Base-by-base conservation (phyloP, 2,113 vertebrate genomes). In the Pygoscelis antarcticus region DNA sequence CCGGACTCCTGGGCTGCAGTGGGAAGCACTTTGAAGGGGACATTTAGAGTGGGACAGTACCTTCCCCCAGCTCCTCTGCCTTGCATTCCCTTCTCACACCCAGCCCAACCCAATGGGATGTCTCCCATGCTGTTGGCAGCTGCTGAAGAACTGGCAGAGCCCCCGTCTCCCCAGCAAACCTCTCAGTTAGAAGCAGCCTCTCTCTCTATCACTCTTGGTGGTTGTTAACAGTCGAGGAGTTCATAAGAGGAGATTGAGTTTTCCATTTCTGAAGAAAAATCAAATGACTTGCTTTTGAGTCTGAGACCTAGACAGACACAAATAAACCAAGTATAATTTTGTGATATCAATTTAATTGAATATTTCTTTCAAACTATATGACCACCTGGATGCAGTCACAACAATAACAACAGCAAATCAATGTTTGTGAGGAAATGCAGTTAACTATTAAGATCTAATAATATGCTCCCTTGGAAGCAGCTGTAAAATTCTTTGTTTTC, bases 381-480 rank as follows among this genome's bases (percentile, higher is more conserved):
- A 88, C 95, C 93, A 97, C 95, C 93, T 98, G 95, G 90, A 97
- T 97, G 69, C 74, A 97, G 75, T 91, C 91, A 69, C 80, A 94
- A 92, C 55, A 96, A 66, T 66, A 92, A 91, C 61, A 96, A 55
- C 29, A 83, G 80, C 66, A 96, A 97, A 97, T 98, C 87, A 95
- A 94, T 96, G 93, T 94, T 95, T 85, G 54, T 76, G 89, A 95
- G 90, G 68, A 96, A 97, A 98, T 72, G 32, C 87, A 97, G 95
- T 98, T 97, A 98, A 97, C 81, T 97, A 97, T 92, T 96, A 93
- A 97, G 90, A 97, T 94, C 76, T 93, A 97, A 98, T 98, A 96
- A 94, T 84, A 85, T 27, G 27, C 26, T 90, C 16, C 69, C 87
- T 93, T 96, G 60, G 87, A 96, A 98, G 64, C 70, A 97, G 78